Percentiles rank a stretch among this genome's conserved stretches.
Conservation (phyloP, 1,140 invertebrate genomes). For the Doryteuthis pealeii region DNA sequence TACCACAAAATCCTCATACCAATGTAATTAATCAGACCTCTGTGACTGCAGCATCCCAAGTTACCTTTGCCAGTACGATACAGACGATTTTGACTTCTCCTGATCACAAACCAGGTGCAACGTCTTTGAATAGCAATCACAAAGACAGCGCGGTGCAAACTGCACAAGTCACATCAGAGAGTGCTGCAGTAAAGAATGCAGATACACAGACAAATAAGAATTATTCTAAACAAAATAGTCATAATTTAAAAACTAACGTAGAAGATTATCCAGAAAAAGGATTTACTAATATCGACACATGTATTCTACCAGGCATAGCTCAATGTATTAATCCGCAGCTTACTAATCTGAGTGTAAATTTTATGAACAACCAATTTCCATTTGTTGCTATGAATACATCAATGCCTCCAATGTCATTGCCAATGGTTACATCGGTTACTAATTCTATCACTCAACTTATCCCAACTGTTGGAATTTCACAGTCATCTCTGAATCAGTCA, state of each 20-base stretch:
- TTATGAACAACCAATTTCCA: slow-evolving; percentile 26
- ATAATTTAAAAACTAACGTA: background rate
- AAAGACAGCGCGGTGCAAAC: background rate
- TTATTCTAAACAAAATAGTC: slow-evolving; percentile 5
- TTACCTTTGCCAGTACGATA: background rate
- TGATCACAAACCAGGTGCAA: background rate
- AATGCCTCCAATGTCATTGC: slow-evolving; percentile 70
- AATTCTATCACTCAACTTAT: slow-evolving; percentile 72
- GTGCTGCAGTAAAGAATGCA: background rate
- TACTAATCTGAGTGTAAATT: slow-evolving; percentile 1
- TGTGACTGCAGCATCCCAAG: background rate
- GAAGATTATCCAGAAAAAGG: background rate
- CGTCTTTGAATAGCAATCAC: background rate
- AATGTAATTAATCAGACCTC: background rate
- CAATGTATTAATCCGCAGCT: slow-evolving; percentile 9
- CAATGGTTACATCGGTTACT: slow-evolving; percentile 72
- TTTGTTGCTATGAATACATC: slow-evolving; percentile 49
- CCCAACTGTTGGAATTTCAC: slow-evolving; percentile 64
- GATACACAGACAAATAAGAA: background rate
- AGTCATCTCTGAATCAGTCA: slow-evolving; percentile 70
- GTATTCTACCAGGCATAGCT: background rate
- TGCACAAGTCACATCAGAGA: background rate
- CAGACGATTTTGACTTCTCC: background rate
- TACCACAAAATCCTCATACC: background rate
- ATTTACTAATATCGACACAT: background rate